phyloP scores from a whole-genome alignment of 2,113 vertebrate species.

The Motacilla tschutschensis region DNA sequence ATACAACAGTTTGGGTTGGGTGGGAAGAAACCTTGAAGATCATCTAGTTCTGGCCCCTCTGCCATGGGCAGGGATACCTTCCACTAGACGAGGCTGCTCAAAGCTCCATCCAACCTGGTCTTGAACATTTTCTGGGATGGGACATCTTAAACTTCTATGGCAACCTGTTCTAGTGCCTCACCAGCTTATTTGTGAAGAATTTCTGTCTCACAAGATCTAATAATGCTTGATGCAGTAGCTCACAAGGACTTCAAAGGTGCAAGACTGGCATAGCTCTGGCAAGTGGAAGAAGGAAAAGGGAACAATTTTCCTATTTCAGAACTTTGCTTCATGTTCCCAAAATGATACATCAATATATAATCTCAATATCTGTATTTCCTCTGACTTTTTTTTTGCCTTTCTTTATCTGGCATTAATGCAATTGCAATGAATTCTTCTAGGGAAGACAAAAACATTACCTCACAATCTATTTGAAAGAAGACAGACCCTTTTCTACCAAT shows the following conservation, averaged over 20 bases:
- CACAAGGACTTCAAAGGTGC: not conserved
- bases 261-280: not conserved
- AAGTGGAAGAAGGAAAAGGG: not conserved
- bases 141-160: not conserved
- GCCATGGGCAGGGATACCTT: not conserved
- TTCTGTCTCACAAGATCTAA: not conserved
- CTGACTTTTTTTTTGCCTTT: not conserved
- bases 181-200: not conserved
- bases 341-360: not conserved
- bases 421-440: not conserved
- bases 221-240: not conserved
- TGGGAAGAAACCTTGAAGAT: not conserved
- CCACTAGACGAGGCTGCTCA: not conserved
- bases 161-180: not conserved
- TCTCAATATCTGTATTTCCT: not conserved
- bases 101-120: not conserved
- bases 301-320: not conserved
- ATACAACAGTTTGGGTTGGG: not conserved
- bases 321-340: not conserved
- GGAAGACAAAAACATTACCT: not conserved
- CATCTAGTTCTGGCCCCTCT: not conserved
- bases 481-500: not conserved
- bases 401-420: not conserved
- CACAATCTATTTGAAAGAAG: not conserved
- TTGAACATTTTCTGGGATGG: not conserved